Base-by-base conservation (phyloP, 37 sponge, comb jelly and placozoan species). In the Lycopodina hypogea region DNA sequence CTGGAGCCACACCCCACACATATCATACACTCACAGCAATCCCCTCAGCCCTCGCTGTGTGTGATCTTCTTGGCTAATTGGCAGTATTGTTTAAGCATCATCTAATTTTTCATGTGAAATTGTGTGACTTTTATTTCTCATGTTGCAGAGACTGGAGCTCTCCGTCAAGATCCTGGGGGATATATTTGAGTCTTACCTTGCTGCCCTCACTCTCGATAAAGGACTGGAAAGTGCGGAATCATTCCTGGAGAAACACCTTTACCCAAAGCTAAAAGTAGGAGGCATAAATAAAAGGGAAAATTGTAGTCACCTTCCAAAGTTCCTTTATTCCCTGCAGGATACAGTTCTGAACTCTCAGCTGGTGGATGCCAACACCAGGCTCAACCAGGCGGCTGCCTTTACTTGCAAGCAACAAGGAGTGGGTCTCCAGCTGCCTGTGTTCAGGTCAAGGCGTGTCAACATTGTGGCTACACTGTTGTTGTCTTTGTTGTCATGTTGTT, bases 131-230 rank as follows among this genome's bases (percentile, higher is more conserved):
- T 9, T 45, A 45, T 9, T 65, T 24, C 1, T 28, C 14, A 23
- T 37, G 17, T 22, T 28, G 17, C 77, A 89, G 89, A 56, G 78
- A 48, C 50, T 83, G 7, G 38, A 80, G 18, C 11, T 78, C 15
- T 74, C 61, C 1, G 41, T 33, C 3, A 91, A 92, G 67, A 42
- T 87, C 7, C 26, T 77, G 41, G 92, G 88, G 23, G 92, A 92
- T 72, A 62, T 92, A 50, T 71, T 83, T 0, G 92, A 92, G 56
- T 83, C 92, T 17, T 83, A 80, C 53, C 42, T 87, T 7, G 88
- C 88, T 62, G 92, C 92, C n/a, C 64, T 92, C n/a, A 33, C 71
- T 39, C 57, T 92, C 19, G 92, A 92, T 63, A 67, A 84, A 42
- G 92, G 88, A 4, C 64, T 92, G 36, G 71, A 66, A 35, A 60